Base-by-base conservation (phyloP, 2,797 vertebrate genomes). In the Notoglanidium macrostoma region DNA sequence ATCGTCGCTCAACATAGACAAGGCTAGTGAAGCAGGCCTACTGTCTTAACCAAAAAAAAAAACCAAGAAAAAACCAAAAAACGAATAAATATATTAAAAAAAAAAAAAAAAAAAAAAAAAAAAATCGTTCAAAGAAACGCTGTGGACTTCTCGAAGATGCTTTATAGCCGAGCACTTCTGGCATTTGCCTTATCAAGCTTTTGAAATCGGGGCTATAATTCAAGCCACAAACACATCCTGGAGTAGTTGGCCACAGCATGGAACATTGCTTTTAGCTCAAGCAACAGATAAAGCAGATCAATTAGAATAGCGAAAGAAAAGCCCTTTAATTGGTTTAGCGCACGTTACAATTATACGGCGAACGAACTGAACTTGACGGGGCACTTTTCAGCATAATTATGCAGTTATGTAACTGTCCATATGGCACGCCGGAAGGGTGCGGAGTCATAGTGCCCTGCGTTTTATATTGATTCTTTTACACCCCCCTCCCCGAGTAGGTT, bases 1-100 rank as follows among this genome's bases (percentile, higher is more conserved):
- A 93, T 19, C 19, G 70, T 63, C 70, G 88, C 83, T 92, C 46
- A 92, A 65, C 89, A 89, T 87, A 90, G 89, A 82, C 49, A 91
- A 81, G 87, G 83, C 85, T 57, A 86, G 40, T 83, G 59, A 86
- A 61, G 73, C 70, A 80, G 15, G 44, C 83, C 78, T 91, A 88
- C 49, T 83, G 72, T 49, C 80, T 77, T 85, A 80, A 35, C 35
- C 35, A 35, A 35, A 35, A 49, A 49, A 8, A 49, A 49, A n/a
- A n/a, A n/a, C n/a, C 46, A 49, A 49, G 0, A 49, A 6, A 49
- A 49, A 49, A 49, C 46, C 35, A 35, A 35, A 35, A 35, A 35
- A 35, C 35, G 35, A 35, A 35, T 83, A 9, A 65, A 61, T 11
- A 35, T 12, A 70, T 9, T 14, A 14, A n/a, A 35, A 14, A 78